phyloP scores from a whole-genome alignment of 2,113 vertebrate genomes.

The Columbina picui region DNA sequence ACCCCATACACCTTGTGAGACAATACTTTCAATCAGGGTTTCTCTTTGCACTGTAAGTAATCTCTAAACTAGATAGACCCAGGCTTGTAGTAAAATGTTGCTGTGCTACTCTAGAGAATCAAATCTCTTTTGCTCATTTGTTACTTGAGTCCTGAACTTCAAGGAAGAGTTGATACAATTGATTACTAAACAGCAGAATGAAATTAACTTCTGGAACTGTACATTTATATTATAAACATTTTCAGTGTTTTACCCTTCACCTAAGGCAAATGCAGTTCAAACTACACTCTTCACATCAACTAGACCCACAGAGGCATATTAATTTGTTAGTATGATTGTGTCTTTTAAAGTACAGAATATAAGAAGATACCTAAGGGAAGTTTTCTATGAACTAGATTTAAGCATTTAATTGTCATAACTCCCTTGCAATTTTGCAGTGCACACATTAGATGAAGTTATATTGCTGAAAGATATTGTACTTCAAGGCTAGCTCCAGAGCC shows the following conservation, averaged over 20 bases:
- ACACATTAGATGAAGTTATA: neutral
- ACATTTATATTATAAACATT: neutral
- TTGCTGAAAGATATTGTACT: neutral
- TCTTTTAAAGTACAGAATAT: neutral
- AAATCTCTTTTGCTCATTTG: neutral
- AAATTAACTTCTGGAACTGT: neutral
- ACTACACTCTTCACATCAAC: neutral
- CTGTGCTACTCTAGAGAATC: neutral
- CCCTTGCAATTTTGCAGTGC: neutral
- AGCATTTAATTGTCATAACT: neutral
- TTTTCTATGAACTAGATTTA: neutral
- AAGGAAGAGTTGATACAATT: neutral
- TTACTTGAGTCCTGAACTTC: neutral
- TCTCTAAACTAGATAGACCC: neutral
- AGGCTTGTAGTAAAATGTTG: neutral
- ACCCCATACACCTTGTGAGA: neutral
- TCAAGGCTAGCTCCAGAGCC: neutral
- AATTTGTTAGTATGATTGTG: neutral
- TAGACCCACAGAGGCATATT: neutral
- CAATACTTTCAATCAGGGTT: neutral
- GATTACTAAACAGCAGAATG: neutral
- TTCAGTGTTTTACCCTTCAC: neutral
- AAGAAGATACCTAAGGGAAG: neutral
- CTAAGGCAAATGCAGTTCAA: neutral
- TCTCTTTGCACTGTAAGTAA: neutral